These are phyloP conservation scores for Catocala nupta DNA, from an alignment of 2,888 invertebrate species.

Conservation along the genomic window DNA sequence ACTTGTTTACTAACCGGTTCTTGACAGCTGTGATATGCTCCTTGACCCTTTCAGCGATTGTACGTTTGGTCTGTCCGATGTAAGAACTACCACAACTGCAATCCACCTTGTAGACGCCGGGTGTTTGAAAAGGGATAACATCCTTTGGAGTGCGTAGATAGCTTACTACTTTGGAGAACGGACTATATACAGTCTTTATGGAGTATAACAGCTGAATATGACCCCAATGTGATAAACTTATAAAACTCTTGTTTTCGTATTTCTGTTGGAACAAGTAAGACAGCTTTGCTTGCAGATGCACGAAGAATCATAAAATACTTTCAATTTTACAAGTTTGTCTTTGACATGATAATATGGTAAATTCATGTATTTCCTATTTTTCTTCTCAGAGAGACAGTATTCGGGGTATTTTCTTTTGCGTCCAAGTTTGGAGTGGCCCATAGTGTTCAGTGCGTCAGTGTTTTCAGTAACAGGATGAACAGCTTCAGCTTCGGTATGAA, in stretches of 20 bases:
- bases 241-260: slow-evolving; percentile 31
- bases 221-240: slow-evolving; percentile 29
- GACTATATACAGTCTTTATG: no score
- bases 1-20: no score
- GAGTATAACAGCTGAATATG: slow-evolving; percentile 34
- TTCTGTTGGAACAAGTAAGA: slow-evolving; percentile 20
- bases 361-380: slow-evolving; percentile 30
- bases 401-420: slow-evolving; percentile 19
- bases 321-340: slow-evolving; percentile 23
- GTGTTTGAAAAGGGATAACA: no score
- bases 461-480: slow-evolving; percentile 10
- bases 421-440: slow-evolving; percentile 18
- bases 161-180: no score
- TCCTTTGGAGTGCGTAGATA: no score
- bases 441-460: slow-evolving; percentile 13
- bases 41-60: no score
- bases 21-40: no score
- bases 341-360: slow-evolving; percentile 26
- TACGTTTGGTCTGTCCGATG: no score
- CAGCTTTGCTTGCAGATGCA: slow-evolving; percentile 20
- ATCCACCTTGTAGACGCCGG: no score
- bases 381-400: slow-evolving; percentile 18
- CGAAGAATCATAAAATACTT: slow-evolving; percentile 24
- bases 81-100: no score
- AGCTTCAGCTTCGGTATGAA: slow-evolving; percentile 14